Evolutionary conservation across 1,140 invertebrate genomes (phyloP).

Genomic region (Rhyacophila brunnea): DNA sequence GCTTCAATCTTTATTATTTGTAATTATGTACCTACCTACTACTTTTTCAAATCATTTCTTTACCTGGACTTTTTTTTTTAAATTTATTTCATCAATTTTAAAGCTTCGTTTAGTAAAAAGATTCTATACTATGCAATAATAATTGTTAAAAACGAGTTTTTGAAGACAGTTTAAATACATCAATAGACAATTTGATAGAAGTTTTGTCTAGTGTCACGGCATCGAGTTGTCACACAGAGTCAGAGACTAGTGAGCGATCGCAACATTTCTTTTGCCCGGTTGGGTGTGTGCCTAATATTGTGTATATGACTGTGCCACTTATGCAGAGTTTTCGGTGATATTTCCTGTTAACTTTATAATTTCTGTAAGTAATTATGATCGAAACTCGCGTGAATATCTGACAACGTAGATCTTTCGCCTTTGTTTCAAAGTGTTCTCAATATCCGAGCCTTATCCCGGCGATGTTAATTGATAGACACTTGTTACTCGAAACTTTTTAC

Average conservation of each 20-base stretch:
- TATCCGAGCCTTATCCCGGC: constrained; percentile 9
- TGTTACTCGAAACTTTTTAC: constrained; percentile 26
- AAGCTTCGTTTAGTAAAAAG: no score
- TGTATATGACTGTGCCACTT: constrained; percentile 27
- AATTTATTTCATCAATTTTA: no score
- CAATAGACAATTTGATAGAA: neutral
- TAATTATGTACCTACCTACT: no score
- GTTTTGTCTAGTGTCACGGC: constrained; percentile 24
- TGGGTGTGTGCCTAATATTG: constrained; percentile 26
- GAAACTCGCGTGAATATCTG: no score
- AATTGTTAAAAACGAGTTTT: no score
- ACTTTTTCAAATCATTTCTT: no score
- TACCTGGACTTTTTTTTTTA: no score
- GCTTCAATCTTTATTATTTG: no score
- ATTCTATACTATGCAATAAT: no score
- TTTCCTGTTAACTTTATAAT: constrained; percentile 15
- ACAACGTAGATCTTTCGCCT: no score
- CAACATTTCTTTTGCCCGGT: constrained; percentile 24
- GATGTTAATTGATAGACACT: constrained; percentile 25
- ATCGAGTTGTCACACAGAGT: constrained; percentile 28
- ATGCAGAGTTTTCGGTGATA: constrained; percentile 27
- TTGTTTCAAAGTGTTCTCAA: no score
- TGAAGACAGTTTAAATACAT: neutral
- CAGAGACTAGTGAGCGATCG: constrained; percentile 22
- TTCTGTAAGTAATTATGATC: constrained; percentile 8